A percentile compares a stretch with the other conserved stretches of the same genome.
Evolutionary conservation across 2,113 vertebrate species (phyloP).

Genomic region (Cyanoderma ruficeps): DNA sequence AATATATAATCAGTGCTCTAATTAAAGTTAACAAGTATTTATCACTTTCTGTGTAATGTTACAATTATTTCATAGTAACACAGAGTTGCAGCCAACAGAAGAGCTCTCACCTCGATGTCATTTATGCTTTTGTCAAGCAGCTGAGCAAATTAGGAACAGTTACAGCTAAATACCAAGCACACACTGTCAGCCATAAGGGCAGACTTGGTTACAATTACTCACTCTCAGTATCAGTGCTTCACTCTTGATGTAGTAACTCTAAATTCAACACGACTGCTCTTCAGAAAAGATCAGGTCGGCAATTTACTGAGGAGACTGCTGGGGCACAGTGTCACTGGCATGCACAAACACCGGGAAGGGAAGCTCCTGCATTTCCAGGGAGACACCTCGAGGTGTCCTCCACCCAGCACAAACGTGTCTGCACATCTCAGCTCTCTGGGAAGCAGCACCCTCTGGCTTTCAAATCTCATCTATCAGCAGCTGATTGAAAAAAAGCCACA

Average conservation of each 20-base stretch:
- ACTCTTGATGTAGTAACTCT: neutral
- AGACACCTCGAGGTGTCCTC: neutral
- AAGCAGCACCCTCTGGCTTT: neutral
- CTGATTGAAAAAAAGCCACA: neutral
- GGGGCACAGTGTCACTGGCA: neutral
- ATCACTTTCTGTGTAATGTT: neutral
- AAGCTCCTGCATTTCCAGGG: neutral
- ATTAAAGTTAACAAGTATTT: neutral
- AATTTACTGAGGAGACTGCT: neutral
- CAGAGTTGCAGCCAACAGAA: neutral
- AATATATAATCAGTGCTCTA: neutral
- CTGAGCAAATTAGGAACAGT: neutral
- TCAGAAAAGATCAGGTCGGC: neutral
- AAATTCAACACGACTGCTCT: neutral
- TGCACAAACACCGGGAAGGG: rapidly evolving
- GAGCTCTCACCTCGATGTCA: neutral
- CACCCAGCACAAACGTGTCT: neutral
- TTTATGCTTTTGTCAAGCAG: neutral
- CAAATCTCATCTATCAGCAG: neutral
- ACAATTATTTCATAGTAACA: neutral
- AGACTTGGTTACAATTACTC: neutral
- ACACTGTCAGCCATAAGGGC: neutral
- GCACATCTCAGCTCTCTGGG: neutral
- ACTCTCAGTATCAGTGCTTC: neutral
- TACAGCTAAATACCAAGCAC: neutral